Evolutionary conservation across 2,797 vertebrate species (phyloP), one percentile per base, ranked within the genome.

Genomic region (Balearica regulorum): DNA sequence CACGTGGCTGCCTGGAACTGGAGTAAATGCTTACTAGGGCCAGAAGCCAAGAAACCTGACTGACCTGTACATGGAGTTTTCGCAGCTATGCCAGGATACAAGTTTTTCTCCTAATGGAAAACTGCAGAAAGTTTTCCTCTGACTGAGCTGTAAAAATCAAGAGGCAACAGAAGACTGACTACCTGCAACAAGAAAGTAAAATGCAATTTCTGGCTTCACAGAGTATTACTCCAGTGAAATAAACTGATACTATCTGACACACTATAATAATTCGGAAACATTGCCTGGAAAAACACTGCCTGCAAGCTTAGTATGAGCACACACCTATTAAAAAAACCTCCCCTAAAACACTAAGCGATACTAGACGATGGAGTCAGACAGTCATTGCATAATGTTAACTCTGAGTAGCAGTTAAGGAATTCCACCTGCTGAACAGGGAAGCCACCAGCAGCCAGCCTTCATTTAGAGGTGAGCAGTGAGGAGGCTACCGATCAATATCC

Each of bases 241-340:
- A 48, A 90, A 83, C 78, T 49, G 91, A 93, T 91, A 60, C 0
- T 48, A 90, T 95, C 90, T 76, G 83, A 66, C 65, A 83, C 35
- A 22, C 35, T 66, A 3, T 4, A 72, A 82, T n/a, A 76, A 95
- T 87, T 90, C 78, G 68, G 10, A 76, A 92, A 81, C 4, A 70
- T 10, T 77, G 86, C 89, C 72, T 94, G 90, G 83, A 93, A 96
- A 97, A 94, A 95, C 48, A 95, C 9, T 0, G 68, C 90, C 93
- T 85, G 91, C 46, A 41, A 96, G 90, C 89, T 69, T 3, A 5
- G 71, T 17, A 18, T 13, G 86, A 96, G 81, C 93, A 95, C 89
- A 91, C 90, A 91, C 81, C 95, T 97, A 60, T 62, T 85, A 77
- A 64, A 85, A 96, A 95, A 94, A 91, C 90, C 90, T 93, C 31